phyloP scores from a whole-genome alignment of 2,888 invertebrate genomes.

The Trimorus sp. region DNA sequence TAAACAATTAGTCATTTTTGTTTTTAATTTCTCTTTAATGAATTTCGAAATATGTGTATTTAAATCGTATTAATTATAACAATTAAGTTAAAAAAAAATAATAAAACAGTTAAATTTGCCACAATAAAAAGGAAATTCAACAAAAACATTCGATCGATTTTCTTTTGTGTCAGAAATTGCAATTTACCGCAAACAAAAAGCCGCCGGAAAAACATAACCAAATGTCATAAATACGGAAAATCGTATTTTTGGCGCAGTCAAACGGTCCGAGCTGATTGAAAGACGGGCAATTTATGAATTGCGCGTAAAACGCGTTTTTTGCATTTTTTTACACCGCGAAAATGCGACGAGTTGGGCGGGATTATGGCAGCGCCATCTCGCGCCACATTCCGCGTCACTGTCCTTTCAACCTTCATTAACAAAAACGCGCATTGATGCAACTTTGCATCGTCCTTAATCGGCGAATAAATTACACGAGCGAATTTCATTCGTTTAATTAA shows the following conservation, averaged over 20 bases:
- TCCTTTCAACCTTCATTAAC: slow-evolving; percentile 38
- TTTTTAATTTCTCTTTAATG: too few species aligned
- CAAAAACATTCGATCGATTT: not conserved
- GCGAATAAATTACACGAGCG: slow-evolving; percentile 11
- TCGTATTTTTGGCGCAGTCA: slow-evolving; percentile 6
- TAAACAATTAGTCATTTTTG: too few species aligned
- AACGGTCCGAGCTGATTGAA: slow-evolving; percentile 24
- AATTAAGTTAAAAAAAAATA: too few species aligned
- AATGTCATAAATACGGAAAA: slow-evolving; percentile 29
- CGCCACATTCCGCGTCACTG: slow-evolving; percentile 12
- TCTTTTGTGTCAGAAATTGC: too few species aligned
- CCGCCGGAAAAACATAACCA: slow-evolving; percentile 13
- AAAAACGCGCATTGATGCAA: slow-evolving; percentile 1
- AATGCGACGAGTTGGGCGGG: slow-evolving; percentile 29
- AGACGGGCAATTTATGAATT: slow-evolving; percentile 26
- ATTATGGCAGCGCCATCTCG: too few species aligned
- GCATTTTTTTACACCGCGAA: slow-evolving; percentile 38
- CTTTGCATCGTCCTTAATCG: slow-evolving; percentile 8
- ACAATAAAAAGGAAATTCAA: too few species aligned
- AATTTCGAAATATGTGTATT: too few species aligned
- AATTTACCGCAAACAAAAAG: not conserved
- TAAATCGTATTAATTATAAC: too few species aligned
- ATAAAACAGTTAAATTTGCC: too few species aligned
- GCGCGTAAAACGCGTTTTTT: slow-evolving; percentile 34
- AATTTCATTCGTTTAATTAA: too few species aligned